Conservation (phyloP, 1,140 invertebrate genomes). For the Homarus americanus region DNA sequence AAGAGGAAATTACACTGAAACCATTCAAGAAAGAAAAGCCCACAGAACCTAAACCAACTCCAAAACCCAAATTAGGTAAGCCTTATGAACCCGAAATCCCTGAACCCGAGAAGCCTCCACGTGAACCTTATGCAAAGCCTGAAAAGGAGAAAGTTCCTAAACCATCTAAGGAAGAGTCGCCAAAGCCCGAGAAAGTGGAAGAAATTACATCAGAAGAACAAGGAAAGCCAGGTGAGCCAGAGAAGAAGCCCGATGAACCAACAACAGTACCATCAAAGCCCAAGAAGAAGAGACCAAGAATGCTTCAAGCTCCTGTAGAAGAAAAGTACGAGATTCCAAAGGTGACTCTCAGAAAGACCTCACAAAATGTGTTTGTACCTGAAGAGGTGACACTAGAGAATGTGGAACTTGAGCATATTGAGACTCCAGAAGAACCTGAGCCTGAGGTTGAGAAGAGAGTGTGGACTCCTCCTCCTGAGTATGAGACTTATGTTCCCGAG, state of each 20-base stretch:
- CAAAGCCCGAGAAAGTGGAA: not conserved
- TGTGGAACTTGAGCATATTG: conserved; percentile 59
- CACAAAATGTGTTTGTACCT: conserved; percentile 48
- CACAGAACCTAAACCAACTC: conserved; percentile 76
- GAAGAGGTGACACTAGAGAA: conserved; percentile 54
- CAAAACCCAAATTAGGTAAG: conserved; percentile 78
- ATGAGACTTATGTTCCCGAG: conserved; percentile 60
- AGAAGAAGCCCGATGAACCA: conserved; percentile 6
- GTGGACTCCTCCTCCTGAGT: conserved; percentile 56
- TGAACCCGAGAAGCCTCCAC: conserved; percentile 54
- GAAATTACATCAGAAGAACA: conserved; percentile 4
- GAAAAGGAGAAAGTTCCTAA: conserved; percentile 70
- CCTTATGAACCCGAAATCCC: conserved; percentile 46
- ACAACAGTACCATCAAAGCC: not conserved
- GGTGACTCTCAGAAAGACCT: conserved; percentile 35
- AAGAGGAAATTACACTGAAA: conserved; percentile 79
- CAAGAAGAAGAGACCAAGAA: conserved; percentile 25
- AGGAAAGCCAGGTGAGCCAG: conserved; percentile 39
- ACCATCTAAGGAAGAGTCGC: not conserved
- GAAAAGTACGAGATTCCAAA: conserved; percentile 39
- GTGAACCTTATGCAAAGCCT: conserved; percentile 58
- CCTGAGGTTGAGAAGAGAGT: conserved; percentile 40
- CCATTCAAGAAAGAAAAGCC: conserved; percentile 77
- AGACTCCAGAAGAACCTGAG: conserved; percentile 59
- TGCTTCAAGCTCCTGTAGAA: conserved; percentile 27